Conservation (phyloP, 2,888 invertebrate species). For the Chymomyza amoena region DNA sequence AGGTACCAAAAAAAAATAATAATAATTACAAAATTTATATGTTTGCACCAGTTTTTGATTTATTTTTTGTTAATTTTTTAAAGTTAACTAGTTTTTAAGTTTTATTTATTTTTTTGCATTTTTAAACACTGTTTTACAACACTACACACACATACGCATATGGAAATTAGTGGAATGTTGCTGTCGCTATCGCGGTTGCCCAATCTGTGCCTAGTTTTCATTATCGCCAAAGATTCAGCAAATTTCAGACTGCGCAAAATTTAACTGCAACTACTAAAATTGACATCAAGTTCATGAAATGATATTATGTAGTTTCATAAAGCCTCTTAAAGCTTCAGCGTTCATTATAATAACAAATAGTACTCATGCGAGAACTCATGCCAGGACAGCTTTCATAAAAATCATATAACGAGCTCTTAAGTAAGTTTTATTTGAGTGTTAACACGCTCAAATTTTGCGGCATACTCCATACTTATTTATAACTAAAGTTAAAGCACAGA, state of each 20-base stretch:
- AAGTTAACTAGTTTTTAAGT: conserved; percentile 29
- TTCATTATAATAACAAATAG: conserved; percentile 15
- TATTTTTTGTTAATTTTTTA: conserved; percentile 46
- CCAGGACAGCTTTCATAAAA: conserved; percentile 20
- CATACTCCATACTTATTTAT: conserved; percentile 43
- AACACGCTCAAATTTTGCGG: conserved; percentile 40
- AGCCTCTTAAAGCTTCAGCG: conserved; percentile 54
- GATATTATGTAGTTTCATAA: conserved; percentile 29
- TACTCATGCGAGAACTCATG: conserved; percentile 1
- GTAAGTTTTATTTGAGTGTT: conserved; percentile 33
- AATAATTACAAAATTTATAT: conserved; percentile 5
- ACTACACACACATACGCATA: conserved; percentile 62
- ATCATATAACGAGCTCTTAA: conserved; percentile 38
- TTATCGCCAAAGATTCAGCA: conserved; percentile 43
- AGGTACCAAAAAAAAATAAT: conserved; percentile 25
- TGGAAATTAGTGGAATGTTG: conserved; percentile 79
- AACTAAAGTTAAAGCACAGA: conserved; percentile 55
- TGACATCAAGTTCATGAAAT: conserved; percentile 38
- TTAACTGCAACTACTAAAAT: conserved; percentile 40
- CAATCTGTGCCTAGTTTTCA: conserved; percentile 79
- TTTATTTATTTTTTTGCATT: conserved; percentile 27
- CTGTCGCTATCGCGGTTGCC: conserved; percentile 80
- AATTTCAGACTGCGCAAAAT: conserved; percentile 40
- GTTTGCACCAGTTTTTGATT: conserved; percentile 27
- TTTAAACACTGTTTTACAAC: conserved; percentile 33